These are phyloP conservation scores for Dasypolia templi DNA, from an alignment of 2,888 invertebrate species.

Conservation along the genomic window DNA sequence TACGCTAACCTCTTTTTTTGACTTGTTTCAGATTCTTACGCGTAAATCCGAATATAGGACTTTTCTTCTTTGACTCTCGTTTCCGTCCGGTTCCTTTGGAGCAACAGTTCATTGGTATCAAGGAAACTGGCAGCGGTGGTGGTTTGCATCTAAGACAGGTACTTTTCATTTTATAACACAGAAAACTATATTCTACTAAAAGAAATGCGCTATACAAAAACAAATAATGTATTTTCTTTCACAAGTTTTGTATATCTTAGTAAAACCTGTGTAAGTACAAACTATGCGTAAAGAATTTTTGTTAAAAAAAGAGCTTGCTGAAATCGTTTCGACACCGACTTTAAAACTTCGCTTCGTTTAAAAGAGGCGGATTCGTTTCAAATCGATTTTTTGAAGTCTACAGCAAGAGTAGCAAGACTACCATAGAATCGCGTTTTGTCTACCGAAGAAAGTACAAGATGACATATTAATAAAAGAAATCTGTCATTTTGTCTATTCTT, in stretches of 20 bases:
- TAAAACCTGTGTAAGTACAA: no score
- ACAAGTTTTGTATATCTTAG: not conserved
- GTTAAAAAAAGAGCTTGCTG: not conserved
- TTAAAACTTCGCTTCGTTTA: not conserved
- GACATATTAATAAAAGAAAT: no score
- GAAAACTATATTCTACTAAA: not conserved
- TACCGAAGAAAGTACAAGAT: no score
- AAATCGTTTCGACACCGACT: no score
- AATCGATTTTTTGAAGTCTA: no score
- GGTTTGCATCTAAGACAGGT: conserved; percentile 85
- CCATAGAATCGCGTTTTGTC: no score
- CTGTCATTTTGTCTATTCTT: no score
- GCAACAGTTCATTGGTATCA: conserved; percentile 97
- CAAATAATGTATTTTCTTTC: not conserved
- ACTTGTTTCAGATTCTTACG: conserved; percentile 92
- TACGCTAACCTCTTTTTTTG: not conserved
- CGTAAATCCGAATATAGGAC: conserved; percentile 97
- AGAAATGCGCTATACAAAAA: not conserved
- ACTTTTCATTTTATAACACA: conserved; percentile 2
- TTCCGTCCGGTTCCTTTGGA: conserved; percentile 98
- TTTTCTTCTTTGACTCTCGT: conserved; percentile 98
- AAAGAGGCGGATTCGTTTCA: not conserved
- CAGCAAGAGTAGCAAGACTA: no score
- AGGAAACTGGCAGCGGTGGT: conserved; percentile 90
- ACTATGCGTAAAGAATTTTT: not conserved